Percentiles rank a stretch among this genome's conserved stretches.
phyloP scores from a whole-genome alignment of 1,140 invertebrate genomes.

The Tetramorium simillimum region DNA sequence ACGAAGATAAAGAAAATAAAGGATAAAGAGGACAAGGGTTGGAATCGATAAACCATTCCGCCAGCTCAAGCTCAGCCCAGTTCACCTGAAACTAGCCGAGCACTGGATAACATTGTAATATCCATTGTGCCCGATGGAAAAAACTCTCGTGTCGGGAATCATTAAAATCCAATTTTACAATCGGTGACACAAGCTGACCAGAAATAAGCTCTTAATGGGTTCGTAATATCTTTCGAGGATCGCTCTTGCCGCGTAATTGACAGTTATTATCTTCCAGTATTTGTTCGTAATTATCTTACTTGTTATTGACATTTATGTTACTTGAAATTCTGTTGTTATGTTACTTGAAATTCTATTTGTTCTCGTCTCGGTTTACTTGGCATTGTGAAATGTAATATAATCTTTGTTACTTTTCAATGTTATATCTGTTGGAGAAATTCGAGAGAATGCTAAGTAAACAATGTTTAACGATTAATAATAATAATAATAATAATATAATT shows the following conservation, averaged over 20 bases:
- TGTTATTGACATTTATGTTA: background rate
- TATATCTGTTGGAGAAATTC: background rate
- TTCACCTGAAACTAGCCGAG: conserved; percentile 54
- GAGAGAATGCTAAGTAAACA: background rate
- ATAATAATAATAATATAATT: background rate
- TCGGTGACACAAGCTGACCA: background rate
- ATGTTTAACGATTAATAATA: background rate
- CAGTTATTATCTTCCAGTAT: background rate
- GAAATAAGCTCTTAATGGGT: conserved; percentile 18
- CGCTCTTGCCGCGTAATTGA: background rate
- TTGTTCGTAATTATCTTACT: background rate
- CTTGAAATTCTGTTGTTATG: conserved; percentile 3
- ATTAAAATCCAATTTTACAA: conserved; percentile 56
- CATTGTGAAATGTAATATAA: background rate
- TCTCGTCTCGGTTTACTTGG: background rate
- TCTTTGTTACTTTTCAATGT: background rate
- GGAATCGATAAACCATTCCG: conserved; percentile 57
- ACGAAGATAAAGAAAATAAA: conserved; percentile 57
- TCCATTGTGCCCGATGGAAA: conserved; percentile 42
- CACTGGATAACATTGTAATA: conserved; percentile 55
- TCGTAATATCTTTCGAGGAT: conserved; percentile 6
- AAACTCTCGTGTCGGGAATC: conserved; percentile 21
- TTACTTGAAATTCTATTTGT: background rate
- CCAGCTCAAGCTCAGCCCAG: conserved; percentile 50
- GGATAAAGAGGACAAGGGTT: conserved; percentile 57